Base-by-base conservation (phyloP, 1,140 invertebrate species). In the Aphidius gifuensis region DNA sequence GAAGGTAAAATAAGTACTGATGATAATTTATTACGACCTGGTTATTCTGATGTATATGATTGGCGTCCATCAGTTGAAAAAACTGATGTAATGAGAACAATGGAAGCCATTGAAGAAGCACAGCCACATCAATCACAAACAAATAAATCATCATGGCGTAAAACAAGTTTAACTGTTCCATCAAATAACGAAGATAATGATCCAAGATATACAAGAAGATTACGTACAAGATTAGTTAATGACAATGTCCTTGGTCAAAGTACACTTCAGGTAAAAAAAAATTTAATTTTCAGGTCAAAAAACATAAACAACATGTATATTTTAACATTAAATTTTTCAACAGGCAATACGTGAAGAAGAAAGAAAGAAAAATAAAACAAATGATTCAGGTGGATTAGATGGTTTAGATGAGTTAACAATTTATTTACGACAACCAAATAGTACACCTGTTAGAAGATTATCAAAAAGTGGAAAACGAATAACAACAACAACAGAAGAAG, bases 31-130 rank as follows among this genome's bases (percentile, higher is more conserved):
- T 63, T 68, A 21, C 70, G 66, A 6, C 71, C 83, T 59, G 69
- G 73, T 62, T 90, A 89, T 71, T 82, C 87, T 48, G 82, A 87
- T 48, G 85, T 88, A 32, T 90, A 89, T 70, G 90, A 93, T 69
- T 92, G 92, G 90, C 88, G 87, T 68, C 91, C 91, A 16, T 88
- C 87, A 9, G 85, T 92, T 7, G 90, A 93, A 65, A 91, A 89
- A 71, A 89, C 88, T 23, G 92, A 93, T 77, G 89, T 94, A 44
- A 90, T 93, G 66, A 83, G 87, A 56, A 88, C 90, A 38, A 89
- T 94, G 83, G 92, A 94, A 82, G 88, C 91, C 42, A 91, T 94
- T 60, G 92, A 93, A 84, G 89, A 90, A 82, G 86, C 86, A 21
- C 88, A 90, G 81, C 86, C 87, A 38, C 84, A 86, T 75, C 83